Evolutionary conservation across 2,888 invertebrate genomes (phyloP).

Genomic region (Diaphora mendica): DNA sequence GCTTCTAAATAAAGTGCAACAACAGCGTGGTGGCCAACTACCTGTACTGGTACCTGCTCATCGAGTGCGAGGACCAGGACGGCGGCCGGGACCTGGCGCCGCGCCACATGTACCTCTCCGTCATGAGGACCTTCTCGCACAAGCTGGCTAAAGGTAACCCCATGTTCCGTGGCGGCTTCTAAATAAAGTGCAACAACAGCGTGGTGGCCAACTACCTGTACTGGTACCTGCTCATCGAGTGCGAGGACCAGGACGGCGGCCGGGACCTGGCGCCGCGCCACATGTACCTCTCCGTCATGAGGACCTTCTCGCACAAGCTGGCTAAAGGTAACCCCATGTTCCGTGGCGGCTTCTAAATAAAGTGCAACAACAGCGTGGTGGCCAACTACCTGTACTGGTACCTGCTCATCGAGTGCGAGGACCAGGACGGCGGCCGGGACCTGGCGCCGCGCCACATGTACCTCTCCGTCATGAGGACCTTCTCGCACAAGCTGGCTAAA

Average conservation of each 20-base stretch:
- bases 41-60: conserved; percentile 98
- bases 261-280: conserved; percentile 91
- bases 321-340: conserved; percentile 83
- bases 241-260: conserved; percentile 93
- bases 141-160: conserved; percentile 87
- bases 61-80: conserved; percentile 96
- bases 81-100: conserved; percentile 91
- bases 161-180: no score
- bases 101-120: conserved; percentile 94
- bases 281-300: conserved; percentile 96
- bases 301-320: conserved; percentile 92
- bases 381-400: conserved; percentile 99
- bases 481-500: conserved; percentile 90
- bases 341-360: no score
- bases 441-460: conserved; percentile 93
- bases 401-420: conserved; percentile 97
- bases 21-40: conserved; percentile 98
- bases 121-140: conserved; percentile 94
- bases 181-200: no score
- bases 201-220: conserved; percentile 98
- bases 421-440: conserved; percentile 92
- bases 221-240: conserved; percentile 98
- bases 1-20: no score
- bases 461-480: conserved; percentile 94
- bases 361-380: no score